Conservation (phyloP, 2,113 vertebrate species). For the Elgaria multicarinata region DNA sequence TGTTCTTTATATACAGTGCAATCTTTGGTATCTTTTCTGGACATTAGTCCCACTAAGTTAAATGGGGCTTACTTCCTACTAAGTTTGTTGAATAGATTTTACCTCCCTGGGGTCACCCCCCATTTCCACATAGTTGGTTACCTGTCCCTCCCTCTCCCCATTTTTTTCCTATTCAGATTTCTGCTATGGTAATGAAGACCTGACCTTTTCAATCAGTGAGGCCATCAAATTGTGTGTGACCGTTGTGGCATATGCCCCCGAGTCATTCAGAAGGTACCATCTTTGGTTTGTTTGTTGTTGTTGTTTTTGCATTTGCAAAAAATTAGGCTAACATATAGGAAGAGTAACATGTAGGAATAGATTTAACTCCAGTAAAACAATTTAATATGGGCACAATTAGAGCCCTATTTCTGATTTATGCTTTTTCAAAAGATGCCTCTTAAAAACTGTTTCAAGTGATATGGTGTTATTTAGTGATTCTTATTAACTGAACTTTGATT, state of each 20-base stretch:
- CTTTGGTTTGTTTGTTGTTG: not conserved
- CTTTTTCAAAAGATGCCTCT: not conserved
- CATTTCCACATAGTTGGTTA: not conserved
- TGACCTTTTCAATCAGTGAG: constrained; percentile 95
- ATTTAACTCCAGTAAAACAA: not conserved
- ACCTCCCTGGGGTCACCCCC: not conserved
- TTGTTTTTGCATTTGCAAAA: not conserved
- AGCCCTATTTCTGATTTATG: not conserved
- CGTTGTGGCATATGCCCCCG: constrained; percentile 95
- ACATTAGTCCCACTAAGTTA: not conserved
- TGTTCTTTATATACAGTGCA: not conserved
- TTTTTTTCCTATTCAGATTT: constrained; percentile 85
- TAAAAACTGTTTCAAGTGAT: not conserved
- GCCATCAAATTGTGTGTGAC: constrained; percentile 98
- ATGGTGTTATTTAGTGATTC: not conserved
- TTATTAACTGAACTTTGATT: not conserved
- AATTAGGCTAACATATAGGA: not conserved
- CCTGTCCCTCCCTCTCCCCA: constrained; percentile 8
- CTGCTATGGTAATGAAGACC: constrained; percentile 96
- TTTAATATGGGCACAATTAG: not conserved
- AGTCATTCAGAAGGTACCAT: constrained; percentile 93
- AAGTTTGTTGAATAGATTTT: not conserved
- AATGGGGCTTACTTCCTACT: too few relatives aligned
- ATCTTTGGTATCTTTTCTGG: not conserved
- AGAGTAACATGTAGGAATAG: not conserved